Percentiles rank a stretch among this genome's conserved stretches.
phyloP scores from a whole-genome alignment of 2,113 vertebrate genomes.

The Cryptotis parvus region DNA sequence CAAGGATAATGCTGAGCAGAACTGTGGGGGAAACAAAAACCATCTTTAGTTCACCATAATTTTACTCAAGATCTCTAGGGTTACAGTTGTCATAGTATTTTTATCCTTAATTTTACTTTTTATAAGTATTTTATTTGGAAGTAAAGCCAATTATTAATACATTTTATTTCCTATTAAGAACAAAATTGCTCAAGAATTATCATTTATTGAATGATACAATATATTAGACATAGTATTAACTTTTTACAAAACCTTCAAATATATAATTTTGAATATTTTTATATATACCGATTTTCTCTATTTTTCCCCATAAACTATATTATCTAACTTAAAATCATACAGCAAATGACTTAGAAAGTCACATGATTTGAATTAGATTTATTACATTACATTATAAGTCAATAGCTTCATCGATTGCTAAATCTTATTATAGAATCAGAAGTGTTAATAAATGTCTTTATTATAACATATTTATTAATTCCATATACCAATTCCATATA shows the following conservation, averaged over 20 bases:
- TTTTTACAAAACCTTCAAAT: too few species aligned
- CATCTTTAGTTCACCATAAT: background rate
- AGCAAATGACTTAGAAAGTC: background rate
- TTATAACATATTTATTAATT: too few species aligned
- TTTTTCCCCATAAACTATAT: too few species aligned
- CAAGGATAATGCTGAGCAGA: background rate
- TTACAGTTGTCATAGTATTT: background rate
- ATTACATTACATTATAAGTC: background rate
- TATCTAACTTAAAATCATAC: background rate
- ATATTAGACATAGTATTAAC: background rate
- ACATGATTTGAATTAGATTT: background rate
- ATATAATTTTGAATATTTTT: too few species aligned
- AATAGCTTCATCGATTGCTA: background rate
- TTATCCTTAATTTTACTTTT: slow-evolving; percentile 50
- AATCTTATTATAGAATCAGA: background rate
- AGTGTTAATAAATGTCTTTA: background rate
- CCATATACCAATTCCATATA: background rate
- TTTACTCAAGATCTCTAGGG: slow-evolving; percentile 3
- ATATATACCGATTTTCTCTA: too few species aligned
- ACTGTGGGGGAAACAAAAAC: background rate
- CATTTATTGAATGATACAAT: slow-evolving; percentile 6
- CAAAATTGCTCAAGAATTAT: background rate
- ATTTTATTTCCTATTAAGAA: background rate
- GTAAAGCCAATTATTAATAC: slow-evolving; percentile 10
- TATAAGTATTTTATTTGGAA: slow-evolving; percentile 26